Base-by-base conservation (phyloP, 2,888 invertebrate genomes). In the Acleris literana region DNA sequence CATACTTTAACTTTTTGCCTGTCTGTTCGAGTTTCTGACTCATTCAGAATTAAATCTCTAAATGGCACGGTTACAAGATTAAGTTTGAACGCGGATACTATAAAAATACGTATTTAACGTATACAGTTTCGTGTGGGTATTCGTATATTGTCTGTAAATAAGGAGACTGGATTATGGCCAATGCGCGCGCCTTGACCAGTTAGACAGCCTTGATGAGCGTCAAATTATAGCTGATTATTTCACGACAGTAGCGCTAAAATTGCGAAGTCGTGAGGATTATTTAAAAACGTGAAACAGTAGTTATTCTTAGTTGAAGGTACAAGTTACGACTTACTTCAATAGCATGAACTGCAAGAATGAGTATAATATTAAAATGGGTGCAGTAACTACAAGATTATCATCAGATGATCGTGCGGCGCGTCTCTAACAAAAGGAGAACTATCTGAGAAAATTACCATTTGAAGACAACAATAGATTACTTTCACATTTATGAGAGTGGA, bases 121-220 rank as follows among this genome's bases (percentile, higher is more conserved):
- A 44, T 7, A 39, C 39, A 39, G 11, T 9, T 63, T 1, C 43
- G n/a, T 52, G 46, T 39, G 44, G 44, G 25, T 46, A 39, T 43
- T 43, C 20, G 49, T 18, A 64, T 54, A 51, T n/a, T 46, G 49
- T 53, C 25, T 59, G 63, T 59, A 46, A 62, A 62, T 63, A 58
- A 77, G 69, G 61, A 72, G 72, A 80, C 78, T 82, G 74, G 75
- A 80, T 60, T 82, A 80, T 77, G 74, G 77, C 78, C 80, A 81
- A 80, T 73, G 76, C 75, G 76, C 81, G 79, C 70, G 77, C 88
- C 88, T 89, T 89, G 89, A 87, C 84, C 82, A 85, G 75, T 76
- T 79, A 79, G 82, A 76, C 80, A 87, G 82, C 90, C 89, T 90
- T 88, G 87, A 71, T 74, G 70, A 67, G 72, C 79, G 78, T 77